phyloP scores from a whole-genome alignment of 2,888 invertebrate genomes.

The Dryobotodes eremita region DNA sequence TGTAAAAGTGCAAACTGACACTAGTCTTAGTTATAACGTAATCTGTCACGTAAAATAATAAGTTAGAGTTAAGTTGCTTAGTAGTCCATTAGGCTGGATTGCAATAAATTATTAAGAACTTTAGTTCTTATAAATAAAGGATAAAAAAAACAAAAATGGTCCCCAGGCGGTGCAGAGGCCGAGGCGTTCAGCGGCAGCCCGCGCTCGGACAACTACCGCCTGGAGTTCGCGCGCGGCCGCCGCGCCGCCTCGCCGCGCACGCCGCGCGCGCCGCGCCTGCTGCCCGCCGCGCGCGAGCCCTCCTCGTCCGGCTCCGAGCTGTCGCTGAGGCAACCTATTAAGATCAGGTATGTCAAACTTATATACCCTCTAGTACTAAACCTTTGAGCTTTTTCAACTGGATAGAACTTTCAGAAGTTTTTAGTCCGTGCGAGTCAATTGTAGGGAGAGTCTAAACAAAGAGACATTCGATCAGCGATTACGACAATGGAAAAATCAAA shows the following conservation, averaged over 20 bases:
- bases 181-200: slow-evolving; percentile 86
- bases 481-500: not conserved
- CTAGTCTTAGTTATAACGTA: too few species aligned
- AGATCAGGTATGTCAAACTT: slow-evolving; percentile 79
- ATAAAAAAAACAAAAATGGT: too few species aligned
- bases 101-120: too few species aligned
- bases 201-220: slow-evolving; percentile 92
- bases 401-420: not conserved
- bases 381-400: not conserved
- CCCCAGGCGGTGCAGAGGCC: slow-evolving; percentile 74
- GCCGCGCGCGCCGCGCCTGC: slow-evolving; percentile 84
- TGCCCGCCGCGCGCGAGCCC: slow-evolving; percentile 80
- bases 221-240: slow-evolving; percentile 93
- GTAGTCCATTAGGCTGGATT: too few species aligned
- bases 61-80: too few species aligned
- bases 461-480: not conserved
- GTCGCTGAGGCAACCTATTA: slow-evolving; percentile 83
- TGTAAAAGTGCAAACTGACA: too few species aligned
- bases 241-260: slow-evolving; percentile 86
- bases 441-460: not conserved
- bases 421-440: not conserved
- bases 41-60: too few species aligned
- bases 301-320: slow-evolving; percentile 87
- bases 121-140: too few species aligned
- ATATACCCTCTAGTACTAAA: not conserved